A percentile compares a stretch with the other conserved stretches of the same genome.
These are phyloP conservation scores for Anthopleura xanthogrammica DNA, from an alignment of 92 coral and sea anemone species.

Conservation along the genomic window DNA sequence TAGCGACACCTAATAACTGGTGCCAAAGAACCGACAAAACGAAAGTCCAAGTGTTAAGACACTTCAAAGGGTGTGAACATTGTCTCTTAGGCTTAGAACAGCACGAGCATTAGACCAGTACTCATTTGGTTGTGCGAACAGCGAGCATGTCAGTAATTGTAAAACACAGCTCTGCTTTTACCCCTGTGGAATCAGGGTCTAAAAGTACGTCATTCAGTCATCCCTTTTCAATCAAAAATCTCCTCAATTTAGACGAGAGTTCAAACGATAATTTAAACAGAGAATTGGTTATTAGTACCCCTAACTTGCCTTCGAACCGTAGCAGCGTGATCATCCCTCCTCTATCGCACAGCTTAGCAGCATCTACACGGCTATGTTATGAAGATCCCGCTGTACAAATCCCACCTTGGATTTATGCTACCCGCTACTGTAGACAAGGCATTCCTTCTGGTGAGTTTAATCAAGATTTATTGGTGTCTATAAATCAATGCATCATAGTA, in stretches of 20 bases:
- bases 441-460: constrained; percentile 61
- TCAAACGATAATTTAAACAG: constrained; percentile 13
- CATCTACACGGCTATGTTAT: not conserved
- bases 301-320: not conserved
- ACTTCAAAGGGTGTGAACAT: constrained; percentile 31
- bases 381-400: not conserved
- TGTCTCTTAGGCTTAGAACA: constrained; percentile 18
- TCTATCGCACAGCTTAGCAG: not conserved
- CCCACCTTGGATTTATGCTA: constrained; percentile 77
- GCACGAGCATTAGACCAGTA: not conserved
- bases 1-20: constrained; percentile 43
- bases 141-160: constrained; percentile 50
- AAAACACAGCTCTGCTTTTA: constrained; percentile 62
- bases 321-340: constrained; percentile 17
- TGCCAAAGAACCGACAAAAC: constrained; percentile 63
- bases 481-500: not conserved
- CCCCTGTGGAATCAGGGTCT: constrained; percentile 52
- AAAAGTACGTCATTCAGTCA: constrained; percentile 36
- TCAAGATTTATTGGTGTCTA: not conserved
- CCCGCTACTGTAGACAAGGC: constrained; percentile 67
- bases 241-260: constrained; percentile 48
- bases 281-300: constrained; percentile 6
- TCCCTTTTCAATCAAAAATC: constrained; percentile 66
- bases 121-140: not conserved
- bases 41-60: constrained; percentile 6